Evolutionary conservation across 2,113 vertebrate genomes (phyloP).

Genomic region (Oncorhynchus nerka): DNA sequence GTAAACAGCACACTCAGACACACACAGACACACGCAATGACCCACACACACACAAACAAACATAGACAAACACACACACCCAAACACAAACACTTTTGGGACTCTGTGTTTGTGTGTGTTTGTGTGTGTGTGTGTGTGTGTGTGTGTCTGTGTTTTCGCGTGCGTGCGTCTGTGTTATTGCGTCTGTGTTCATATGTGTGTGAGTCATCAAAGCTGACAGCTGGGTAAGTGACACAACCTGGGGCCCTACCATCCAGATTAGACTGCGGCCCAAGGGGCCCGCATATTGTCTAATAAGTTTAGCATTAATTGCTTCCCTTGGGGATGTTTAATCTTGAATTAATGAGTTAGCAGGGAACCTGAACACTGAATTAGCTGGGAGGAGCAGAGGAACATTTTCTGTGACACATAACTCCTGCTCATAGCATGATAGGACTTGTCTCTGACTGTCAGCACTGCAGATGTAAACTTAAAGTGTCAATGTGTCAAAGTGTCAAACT

Average conservation of each 20-base stretch:
- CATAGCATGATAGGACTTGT: slow-evolving; percentile 36
- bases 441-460: slow-evolving; percentile 29
- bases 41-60: neutral
- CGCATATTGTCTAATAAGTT: slow-evolving; percentile 69
- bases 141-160: neutral
- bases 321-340: slow-evolving; percentile 72
- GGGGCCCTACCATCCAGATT: slow-evolving; percentile 57
- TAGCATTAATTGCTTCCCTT: slow-evolving; percentile 75
- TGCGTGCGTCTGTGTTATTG: slow-evolving; percentile 11
- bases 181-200: slow-evolving; percentile 19
- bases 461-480: neutral
- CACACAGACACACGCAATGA: neutral
- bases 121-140: no score
- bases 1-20: neutral
- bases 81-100: slow-evolving; percentile 24
- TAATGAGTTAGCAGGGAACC: slow-evolving; percentile 65
- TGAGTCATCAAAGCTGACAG: slow-evolving; percentile 60
- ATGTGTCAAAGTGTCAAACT: neutral
- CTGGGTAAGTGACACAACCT: slow-evolving; percentile 61
- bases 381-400: slow-evolving; percentile 43
- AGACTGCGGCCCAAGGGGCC: slow-evolving; percentile 56
- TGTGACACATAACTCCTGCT: slow-evolving; percentile 50
- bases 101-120: neutral
- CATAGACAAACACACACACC: neutral
- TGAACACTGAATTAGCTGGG: slow-evolving; percentile 37